Evolutionary conservation across 2,113 vertebrate genomes (phyloP), one percentile per base, ranked within the genome.

Genomic region (Caloenas nicobarica): DNA sequence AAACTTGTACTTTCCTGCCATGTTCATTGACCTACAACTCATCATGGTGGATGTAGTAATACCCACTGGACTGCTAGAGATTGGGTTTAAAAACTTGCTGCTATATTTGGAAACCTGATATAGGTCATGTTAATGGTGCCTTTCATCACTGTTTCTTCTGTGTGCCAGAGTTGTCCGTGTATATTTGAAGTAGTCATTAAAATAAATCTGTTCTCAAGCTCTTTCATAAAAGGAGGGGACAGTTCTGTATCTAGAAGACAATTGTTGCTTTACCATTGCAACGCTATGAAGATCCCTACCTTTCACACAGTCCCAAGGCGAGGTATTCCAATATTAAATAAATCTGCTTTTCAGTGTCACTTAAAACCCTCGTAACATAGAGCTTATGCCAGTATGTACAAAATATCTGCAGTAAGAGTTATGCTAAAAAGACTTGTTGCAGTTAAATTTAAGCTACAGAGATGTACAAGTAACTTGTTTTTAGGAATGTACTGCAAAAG

Each of bases 41-140:
- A 23, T 13, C 42, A 16, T 0, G 19, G 69, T 86, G 83, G 68
- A 76, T 84, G 84, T 87, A 95, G 24, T 73, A 88, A 83, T 81
- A 91, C 81, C 56, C 85, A 56, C 64, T 79, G 74, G 81, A 91
- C 88, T 96, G 71, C 83, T 62, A 93, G 81, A 95, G 93, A 94
- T 29, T 64, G 77, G 88, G 97, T 95, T 91, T 79, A 73, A 94
- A 88, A 97, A 97, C 74, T 95, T 97, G 98, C 98, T 98, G 98
- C 97, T 98, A 93, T 95, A 89, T 96, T 88, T 96, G 97, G 95
- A 97, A 98, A 97, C 88, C 92, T 90, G 95, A 91, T 73, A 97
- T 89, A 94, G 92, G 96, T 97, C 96, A 97, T 91, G 97, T 98
- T 98, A 98, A 98, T 97, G 97, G 99, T 99, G 99, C 99, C 99